Percentiles rank a stretch among this genome's conserved stretches.
phyloP scores from a whole-genome alignment of 2,888 invertebrate species.

The Apoda limacodes region DNA sequence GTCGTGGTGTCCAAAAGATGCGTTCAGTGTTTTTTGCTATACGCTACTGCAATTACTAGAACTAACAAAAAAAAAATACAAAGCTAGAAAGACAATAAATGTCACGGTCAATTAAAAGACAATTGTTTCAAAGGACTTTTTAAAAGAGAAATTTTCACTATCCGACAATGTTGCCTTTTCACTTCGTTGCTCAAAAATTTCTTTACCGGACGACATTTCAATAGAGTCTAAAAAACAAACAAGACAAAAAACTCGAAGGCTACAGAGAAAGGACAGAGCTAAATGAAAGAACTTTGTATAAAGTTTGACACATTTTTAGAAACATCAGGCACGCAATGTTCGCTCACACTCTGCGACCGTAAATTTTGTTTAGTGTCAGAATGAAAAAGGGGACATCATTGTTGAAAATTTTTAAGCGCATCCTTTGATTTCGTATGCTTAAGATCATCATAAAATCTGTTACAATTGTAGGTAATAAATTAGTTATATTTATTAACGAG shows the following conservation, averaged over 20 bases:
- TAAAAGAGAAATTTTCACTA: conserved; percentile 45
- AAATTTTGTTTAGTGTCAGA: conserved; percentile 65
- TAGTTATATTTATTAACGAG: no score
- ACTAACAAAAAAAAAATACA: no score
- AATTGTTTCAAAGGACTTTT: conserved; percentile 26
- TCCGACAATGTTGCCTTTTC: conserved; percentile 44
- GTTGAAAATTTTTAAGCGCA: conserved; percentile 60
- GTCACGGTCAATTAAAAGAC: conserved; percentile 14
- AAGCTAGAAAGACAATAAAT: no score
- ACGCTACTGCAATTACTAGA: no score
- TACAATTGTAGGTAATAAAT: no score
- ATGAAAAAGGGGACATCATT: conserved; percentile 66
- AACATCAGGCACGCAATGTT: conserved; percentile 65
- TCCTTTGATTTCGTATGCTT: conserved; percentile 41
- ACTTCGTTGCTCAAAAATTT: conserved; percentile 43
- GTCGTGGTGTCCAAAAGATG: no score
- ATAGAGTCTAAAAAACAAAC: conserved; percentile 63
- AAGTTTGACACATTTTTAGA: conserved; percentile 70
- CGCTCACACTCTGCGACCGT: conserved; percentile 54
- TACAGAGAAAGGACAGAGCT: conserved; percentile 58
- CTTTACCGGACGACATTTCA: conserved; percentile 53
- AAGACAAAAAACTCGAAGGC: conserved; percentile 55
- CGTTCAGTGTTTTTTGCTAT: no score
- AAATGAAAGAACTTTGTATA: conserved; percentile 69
- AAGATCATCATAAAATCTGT: conserved; percentile 34